Evolutionary conservation across 2,797 vertebrate species (phyloP), one percentile per base, ranked within the genome.

Genomic region (Iguana delicatissima): DNA sequence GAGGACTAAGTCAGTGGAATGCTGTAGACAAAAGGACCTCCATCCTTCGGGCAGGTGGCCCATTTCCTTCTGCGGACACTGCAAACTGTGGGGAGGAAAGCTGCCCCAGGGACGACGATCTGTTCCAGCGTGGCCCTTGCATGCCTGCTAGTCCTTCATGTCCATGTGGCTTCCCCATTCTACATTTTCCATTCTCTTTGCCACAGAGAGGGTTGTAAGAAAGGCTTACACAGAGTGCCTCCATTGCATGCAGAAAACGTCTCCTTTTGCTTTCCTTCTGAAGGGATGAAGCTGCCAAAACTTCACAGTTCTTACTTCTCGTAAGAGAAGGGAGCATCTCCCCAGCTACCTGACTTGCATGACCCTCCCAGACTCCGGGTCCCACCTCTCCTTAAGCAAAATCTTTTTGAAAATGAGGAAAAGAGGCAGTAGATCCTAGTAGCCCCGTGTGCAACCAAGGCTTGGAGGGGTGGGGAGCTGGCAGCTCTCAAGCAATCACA

Each of bases 41-140:
- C 2, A 46, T 22, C 16, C 12, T 57, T 50, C 6, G 46, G 6
- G 57, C 46, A 4, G 55, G n/a, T 18, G 6, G 2, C 22, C 73
- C n/a, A 77, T 89, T 87, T 93, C 89, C 91, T 93, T 77, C 74
- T 89, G 87, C 89, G 79, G 92, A 91, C 92, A 91, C 83, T 84
- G 76, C 69, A 79, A 92, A 95, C 82, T 85, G 29, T 0, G 1
- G 93, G 92, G 89, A 92, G 32, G 4, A 42, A 91, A 80, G 85
- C 93, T 57, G 84, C 81, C 81, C 46, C 88, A 80, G 46, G 1
- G 29, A 22, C 90, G 87, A 80, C 80, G 55, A 46, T 16, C 0
- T 72, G 80, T 91, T 85, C 80, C 80, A 57, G 84, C 69, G 89
- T 24, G 73, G 1, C n/a, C 6, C 0, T 64, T 38, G 84, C 18